These are phyloP conservation scores for Aurelia sp. DNA, from an alignment of 30 jellyfish, hydroid and myxozoan species.

Conservation along the genomic window DNA sequence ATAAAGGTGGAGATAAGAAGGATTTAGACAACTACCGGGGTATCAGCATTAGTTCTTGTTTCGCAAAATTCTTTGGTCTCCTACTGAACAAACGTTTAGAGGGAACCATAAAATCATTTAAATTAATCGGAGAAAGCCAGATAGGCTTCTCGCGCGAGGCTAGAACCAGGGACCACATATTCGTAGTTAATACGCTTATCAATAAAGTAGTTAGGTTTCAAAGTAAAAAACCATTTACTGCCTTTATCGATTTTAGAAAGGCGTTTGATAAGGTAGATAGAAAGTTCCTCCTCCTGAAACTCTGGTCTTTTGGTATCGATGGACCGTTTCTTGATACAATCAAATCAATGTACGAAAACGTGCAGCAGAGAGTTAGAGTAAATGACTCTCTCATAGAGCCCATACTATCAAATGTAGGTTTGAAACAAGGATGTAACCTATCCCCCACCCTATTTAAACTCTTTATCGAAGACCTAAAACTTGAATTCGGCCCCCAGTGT, in stretches of 20 bases:
- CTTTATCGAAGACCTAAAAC: not conserved
- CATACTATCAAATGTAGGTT: not conserved
- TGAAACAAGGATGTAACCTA: conserved; percentile 4
- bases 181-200: not conserved
- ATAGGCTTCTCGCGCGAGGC: not conserved
- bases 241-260: not conserved
- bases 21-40: no score
- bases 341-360: conserved; percentile 4
- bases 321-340: not conserved
- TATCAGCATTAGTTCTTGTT: no score
- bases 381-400: not conserved
- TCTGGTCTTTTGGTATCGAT: conserved; percentile 6
- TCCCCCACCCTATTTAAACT: conserved; percentile 1
- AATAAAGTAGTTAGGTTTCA: not conserved
- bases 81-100: no score
- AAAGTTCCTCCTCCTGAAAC: not conserved
- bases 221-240: not conserved
- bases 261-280: not conserved
- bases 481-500: not conserved
- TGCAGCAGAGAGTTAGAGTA: not conserved
- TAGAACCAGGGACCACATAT: not conserved
- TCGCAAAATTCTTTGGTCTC: no score
- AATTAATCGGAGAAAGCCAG: not conserved
- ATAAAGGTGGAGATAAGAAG: no score
- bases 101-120: no score